Percentiles rank a stretch among this genome's conserved stretches.
Conservation (phyloP, 2,888 invertebrate genomes). For the Tanytarsus gracilentus region DNA sequence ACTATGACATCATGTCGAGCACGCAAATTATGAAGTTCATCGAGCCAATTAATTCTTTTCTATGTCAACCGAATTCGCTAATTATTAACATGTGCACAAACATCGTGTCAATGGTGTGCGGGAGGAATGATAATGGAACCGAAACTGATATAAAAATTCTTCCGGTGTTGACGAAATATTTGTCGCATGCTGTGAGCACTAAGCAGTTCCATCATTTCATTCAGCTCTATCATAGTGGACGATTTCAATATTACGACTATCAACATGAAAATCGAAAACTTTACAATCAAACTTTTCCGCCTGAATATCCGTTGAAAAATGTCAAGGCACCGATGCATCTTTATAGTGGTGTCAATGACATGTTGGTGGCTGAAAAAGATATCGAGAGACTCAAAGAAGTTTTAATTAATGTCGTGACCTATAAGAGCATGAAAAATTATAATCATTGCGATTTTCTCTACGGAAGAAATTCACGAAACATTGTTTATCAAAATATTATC, state of each 20-base stretch:
- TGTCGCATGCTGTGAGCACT: not conserved
- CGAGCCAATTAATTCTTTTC: not conserved
- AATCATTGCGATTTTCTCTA: conserved; percentile 1
- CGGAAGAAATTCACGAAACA: not conserved
- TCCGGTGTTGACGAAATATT: not conserved
- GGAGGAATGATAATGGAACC: not conserved
- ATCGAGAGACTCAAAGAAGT: not conserved
- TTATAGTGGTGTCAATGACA: not conserved
- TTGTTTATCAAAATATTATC: no score
- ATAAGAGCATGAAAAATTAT: not conserved
- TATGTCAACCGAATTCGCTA: not conserved
- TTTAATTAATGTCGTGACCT: not conserved
- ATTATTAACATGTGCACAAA: not conserved
- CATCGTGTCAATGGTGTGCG: not conserved
- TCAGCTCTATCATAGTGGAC: not conserved
- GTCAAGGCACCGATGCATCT: not conserved
- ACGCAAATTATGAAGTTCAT: not conserved
- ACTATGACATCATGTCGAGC: not conserved
- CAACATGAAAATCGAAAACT: not conserved
- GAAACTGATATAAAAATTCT: not conserved
- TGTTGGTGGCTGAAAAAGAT: not conserved
- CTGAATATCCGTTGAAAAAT: not conserved
- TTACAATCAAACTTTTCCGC: not conserved
- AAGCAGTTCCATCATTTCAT: conserved; percentile 13
- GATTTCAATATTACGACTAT: not conserved